phyloP scores from a whole-genome alignment of 2,113 vertebrate species.

The Salvelinus fontinalis region DNA sequence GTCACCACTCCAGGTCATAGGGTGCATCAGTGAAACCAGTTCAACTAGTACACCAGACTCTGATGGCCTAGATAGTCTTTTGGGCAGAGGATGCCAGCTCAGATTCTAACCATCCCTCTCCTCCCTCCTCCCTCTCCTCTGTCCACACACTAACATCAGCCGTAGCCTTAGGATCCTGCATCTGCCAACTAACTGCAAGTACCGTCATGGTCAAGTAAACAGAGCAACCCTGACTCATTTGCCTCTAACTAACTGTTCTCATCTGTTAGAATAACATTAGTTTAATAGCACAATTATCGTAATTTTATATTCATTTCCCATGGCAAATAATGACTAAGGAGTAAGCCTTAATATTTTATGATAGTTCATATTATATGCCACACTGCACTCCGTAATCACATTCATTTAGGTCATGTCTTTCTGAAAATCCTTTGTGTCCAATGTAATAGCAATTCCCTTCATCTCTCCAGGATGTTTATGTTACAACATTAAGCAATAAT shows the following conservation, averaged over 20 bases:
- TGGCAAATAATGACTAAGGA: slow-evolving; percentile 8
- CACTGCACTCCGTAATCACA: slow-evolving; percentile 22
- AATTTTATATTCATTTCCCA: slow-evolving; percentile 24
- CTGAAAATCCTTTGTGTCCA: slow-evolving; percentile 18
- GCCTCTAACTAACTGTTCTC: slow-evolving; percentile 19
- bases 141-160: slow-evolving; percentile 9
- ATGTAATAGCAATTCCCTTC: slow-evolving; percentile 40
- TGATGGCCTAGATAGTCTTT: no score
- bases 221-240: slow-evolving; percentile 18
- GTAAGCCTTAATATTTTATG: no score
- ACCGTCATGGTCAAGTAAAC: slow-evolving; percentile 39
- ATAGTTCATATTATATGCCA: slow-evolving; percentile 5
- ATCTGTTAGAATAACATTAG: slow-evolving; percentile 25
- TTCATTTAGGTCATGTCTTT: slow-evolving; percentile 16
- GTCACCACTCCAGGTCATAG: no score
- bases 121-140: neutral
- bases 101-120: no score
- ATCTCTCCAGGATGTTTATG: slow-evolving; percentile 44
- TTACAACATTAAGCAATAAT: slow-evolving; percentile 52
- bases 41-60: no score
- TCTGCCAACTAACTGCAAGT: slow-evolving; percentile 19
- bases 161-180: slow-evolving; percentile 29
- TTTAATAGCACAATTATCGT: slow-evolving; percentile 32
- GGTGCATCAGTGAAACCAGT: no score
- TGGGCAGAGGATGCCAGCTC: no score